These are phyloP conservation scores for Budorcas taxicolor DNA, from an alignment of 2,113 vertebrate species.

Conservation along the genomic window DNA sequence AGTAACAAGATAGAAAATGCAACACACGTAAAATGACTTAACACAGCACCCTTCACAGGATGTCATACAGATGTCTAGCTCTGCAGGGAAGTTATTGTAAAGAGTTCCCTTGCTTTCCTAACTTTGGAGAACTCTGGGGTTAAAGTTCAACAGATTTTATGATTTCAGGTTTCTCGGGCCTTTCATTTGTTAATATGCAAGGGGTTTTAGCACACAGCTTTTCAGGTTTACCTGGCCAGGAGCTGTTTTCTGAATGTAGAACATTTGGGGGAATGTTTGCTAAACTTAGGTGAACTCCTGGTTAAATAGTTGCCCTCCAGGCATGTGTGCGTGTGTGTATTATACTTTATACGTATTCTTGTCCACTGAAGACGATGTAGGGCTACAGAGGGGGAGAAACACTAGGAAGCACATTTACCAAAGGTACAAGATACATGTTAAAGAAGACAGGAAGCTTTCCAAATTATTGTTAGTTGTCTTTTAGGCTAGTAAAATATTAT, in stretches of 20 bases:
- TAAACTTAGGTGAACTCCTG: background rate
- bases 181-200: background rate
- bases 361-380: background rate
- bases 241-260: background rate
- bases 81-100: background rate
- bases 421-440: background rate
- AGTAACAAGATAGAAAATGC: background rate
- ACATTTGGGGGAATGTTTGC: background rate
- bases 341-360: background rate
- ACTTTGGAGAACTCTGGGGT: background rate
- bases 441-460: background rate
- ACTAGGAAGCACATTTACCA: background rate
- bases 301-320: background rate
- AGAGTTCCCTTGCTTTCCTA: background rate
- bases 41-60: background rate
- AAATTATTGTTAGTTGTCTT: background rate
- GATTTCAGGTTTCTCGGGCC: background rate
- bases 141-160: background rate
- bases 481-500: background rate
- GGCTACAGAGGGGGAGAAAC: rapidly evolving
- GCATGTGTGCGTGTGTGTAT: background rate
- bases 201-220: background rate
- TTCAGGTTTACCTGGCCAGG: background rate
- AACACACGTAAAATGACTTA: background rate
- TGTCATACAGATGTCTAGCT: background rate